Percentiles rank a stretch among this genome's conserved stretches.
Evolutionary conservation across 2,888 invertebrate genomes (phyloP).

Genomic region (Tetragonula carbonaria): DNA sequence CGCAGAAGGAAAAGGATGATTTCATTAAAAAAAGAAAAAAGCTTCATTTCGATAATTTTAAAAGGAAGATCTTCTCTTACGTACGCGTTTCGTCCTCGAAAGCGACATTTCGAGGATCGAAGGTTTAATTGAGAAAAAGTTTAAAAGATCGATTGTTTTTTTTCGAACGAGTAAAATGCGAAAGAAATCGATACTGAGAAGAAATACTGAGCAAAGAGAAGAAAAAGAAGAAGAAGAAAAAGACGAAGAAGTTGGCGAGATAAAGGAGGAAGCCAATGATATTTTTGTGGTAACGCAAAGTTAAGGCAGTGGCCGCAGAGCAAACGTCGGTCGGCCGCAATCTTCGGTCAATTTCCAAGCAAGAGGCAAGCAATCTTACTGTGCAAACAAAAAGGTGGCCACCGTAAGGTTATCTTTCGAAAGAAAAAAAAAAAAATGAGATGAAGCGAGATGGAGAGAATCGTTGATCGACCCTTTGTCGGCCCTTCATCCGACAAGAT

Average conservation of each 20-base stretch:
- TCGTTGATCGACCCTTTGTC: slow-evolving; percentile 78
- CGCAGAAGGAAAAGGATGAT: not conserved
- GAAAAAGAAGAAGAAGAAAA: slow-evolving; percentile 31
- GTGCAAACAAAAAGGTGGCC: slow-evolving; percentile 81
- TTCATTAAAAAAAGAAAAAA: not conserved
- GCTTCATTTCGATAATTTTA: not conserved
- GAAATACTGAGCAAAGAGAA: slow-evolving; percentile 18
- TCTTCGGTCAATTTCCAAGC: slow-evolving; percentile 82
- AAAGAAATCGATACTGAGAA: slow-evolving; percentile 27
- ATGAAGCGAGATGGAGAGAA: slow-evolving; percentile 68
- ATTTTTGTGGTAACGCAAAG: slow-evolving; percentile 79
- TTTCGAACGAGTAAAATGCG: slow-evolving; percentile 29
- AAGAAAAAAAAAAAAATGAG: slow-evolving; percentile 55
- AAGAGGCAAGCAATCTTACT: slow-evolving; percentile 79
- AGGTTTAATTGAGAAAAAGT: not conserved
- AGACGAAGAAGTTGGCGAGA: slow-evolving; percentile 29
- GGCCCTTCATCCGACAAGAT: slow-evolving; percentile 68
- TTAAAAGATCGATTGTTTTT: slow-evolving; percentile 37
- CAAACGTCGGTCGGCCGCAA: slow-evolving; percentile 83
- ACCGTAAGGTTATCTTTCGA: slow-evolving; percentile 70
- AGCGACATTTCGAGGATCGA: not conserved
- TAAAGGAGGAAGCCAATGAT: slow-evolving; percentile 71
- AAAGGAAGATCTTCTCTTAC: not conserved
- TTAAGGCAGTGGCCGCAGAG: slow-evolving; percentile 79
- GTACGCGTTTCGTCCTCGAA: not conserved